Evolutionary conservation across 2,888 invertebrate species (phyloP), one percentile per base, ranked within the genome.

Genomic region (Cistogaster globosa): DNA sequence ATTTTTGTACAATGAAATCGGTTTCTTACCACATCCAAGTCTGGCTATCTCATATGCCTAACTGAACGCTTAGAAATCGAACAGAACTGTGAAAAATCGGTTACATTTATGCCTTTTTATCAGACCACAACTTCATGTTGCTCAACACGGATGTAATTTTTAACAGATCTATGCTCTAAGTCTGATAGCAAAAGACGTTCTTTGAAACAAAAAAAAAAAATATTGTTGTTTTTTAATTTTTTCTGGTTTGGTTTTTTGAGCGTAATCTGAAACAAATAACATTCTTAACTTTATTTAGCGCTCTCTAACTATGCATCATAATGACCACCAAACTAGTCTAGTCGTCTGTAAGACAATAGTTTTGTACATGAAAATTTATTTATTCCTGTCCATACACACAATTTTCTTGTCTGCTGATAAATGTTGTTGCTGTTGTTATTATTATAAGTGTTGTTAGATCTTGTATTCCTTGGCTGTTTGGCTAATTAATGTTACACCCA

Each of bases 401-500:
- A 76, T 82, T 57, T 71, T 60, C 58, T 60, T 67, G 76, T 83
- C 76, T 77, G 53, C 32, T 71, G 4, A 57, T 67, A 67, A 67
- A 36, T 58, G 58, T 51, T 67, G 58, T 72, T 42, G 11, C 12
- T 60, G 60, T 53, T 67, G 58, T 74, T 79, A 26, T 48, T 72
- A 36, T 48, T 79, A 57, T 58, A 63, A 63, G 42, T 36, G 55
- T 63, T 63, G 62, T 45, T 62, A 48, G 16, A 63, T 48, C 48
- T 74, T 83, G 67, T 74, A n/a, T 60, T 48, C 51, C 67, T 32
- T 62, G 77, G 57, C 74, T 77, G 79, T 74, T 81, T 85, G 85
- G 82, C 85, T 85, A 85, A 85, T 85, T 85, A 85, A 82, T 85
- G 85, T 85, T 85, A 85, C 85, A 85, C 85, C 82, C 85, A 79